Evolutionary conservation across 2,113 vertebrate genomes (phyloP).

Genomic region (Pontoporia blainvillei): DNA sequence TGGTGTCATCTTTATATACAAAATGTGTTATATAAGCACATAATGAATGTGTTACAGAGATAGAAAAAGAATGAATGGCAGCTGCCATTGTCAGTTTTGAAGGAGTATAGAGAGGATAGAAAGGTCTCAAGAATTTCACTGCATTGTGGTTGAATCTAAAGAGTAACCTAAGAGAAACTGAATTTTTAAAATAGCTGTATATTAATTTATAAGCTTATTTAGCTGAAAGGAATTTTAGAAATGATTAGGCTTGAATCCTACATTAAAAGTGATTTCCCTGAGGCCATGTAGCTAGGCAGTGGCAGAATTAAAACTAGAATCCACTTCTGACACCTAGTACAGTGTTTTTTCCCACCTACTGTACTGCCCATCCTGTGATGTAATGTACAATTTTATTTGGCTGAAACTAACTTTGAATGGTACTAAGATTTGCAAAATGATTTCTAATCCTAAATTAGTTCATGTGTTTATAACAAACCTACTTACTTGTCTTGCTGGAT

Average conservation of each 20-base stretch:
- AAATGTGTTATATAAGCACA: neutral
- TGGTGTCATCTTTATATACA: slow-evolving; percentile 53
- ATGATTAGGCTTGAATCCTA: neutral
- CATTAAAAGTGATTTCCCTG: slow-evolving; percentile 4
- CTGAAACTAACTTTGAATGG: neutral
- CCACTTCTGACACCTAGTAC: neutral
- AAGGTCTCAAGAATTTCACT: neutral
- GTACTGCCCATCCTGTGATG: neutral
- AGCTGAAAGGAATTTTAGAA: slow-evolving; percentile 22
- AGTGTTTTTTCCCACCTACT: neutral
- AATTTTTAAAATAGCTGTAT: neutral
- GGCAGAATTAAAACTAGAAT: neutral
- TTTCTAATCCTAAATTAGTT: slow-evolving; percentile 14
- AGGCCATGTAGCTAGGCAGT: neutral
- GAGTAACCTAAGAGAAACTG: neutral
- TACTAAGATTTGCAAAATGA: slow-evolving; percentile 24
- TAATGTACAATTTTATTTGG: neutral
- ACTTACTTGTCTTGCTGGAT: slow-evolving; percentile 14
- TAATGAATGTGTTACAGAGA: neutral
- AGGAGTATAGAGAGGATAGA: neutral
- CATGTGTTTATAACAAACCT: neutral
- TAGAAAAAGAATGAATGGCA: neutral
- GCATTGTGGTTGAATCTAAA: neutral
- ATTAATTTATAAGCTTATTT: neutral
- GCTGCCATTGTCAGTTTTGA: slow-evolving; percentile 17